phyloP scores from a whole-genome alignment of 2,113 vertebrate genomes.

The Piaya cayana region DNA sequence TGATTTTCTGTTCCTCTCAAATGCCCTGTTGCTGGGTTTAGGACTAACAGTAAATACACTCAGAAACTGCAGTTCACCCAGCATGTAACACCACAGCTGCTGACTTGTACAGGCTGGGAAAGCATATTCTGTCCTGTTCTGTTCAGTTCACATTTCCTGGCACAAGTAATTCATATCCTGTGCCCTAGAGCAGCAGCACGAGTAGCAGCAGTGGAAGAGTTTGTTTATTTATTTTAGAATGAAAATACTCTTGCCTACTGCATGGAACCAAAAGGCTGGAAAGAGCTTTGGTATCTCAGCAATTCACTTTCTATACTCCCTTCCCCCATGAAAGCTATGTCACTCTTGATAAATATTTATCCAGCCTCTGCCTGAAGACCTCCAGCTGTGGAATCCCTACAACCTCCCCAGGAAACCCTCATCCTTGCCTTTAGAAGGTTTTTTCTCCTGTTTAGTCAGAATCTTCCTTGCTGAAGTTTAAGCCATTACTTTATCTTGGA shows the following conservation, averaged over 20 bases:
- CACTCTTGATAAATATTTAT: conserved; percentile 35
- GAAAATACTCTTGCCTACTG: not conserved
- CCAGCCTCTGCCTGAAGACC: not conserved
- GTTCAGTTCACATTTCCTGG: not conserved
- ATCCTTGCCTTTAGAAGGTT: not conserved
- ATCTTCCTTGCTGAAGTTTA: conserved; percentile 7
- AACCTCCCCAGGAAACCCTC: not conserved
- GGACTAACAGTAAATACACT: not conserved
- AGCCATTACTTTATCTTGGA: not conserved
- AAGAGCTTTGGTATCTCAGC: not conserved
- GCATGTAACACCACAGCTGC: not conserved
- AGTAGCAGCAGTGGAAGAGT: not conserved
- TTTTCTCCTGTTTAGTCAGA: not conserved
- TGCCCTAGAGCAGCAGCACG: not conserved
- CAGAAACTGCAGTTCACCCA: not conserved
- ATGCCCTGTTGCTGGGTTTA: not conserved
- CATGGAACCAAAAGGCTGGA: not conserved
- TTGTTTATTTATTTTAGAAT: not conserved
- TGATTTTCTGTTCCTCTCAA: not conserved
- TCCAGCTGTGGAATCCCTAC: not conserved
- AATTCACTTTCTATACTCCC: not conserved
- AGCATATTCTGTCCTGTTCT: not conserved
- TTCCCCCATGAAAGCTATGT: not conserved
- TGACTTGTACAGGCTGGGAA: not conserved
- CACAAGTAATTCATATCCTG: not conserved